A percentile compares a stretch with the other conserved stretches of the same genome.
Evolutionary conservation across 1,140 invertebrate species (phyloP).

Genomic region (Megalonaias nervosa): DNA sequence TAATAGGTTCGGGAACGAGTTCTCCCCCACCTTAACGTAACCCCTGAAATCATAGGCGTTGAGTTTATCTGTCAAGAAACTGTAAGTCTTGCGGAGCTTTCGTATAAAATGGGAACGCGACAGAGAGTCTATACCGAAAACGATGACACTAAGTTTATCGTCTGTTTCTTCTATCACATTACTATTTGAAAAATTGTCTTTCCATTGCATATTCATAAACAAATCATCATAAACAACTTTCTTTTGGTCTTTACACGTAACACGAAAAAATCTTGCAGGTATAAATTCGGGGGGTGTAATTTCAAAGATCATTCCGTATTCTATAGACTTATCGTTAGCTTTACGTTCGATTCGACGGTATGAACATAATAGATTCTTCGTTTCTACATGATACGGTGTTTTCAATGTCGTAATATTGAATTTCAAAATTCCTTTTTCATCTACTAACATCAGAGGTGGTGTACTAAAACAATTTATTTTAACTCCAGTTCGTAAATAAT

Average conservation of each 20-base stretch:
- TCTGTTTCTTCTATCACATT: conserved; percentile 15
- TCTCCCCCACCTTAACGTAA: conserved; percentile 88
- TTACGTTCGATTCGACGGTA: conserved; percentile 10
- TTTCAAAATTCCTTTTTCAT: conserved; percentile 18
- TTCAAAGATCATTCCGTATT: neutral
- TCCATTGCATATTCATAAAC: conserved; percentile 14
- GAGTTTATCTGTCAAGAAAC: conserved; percentile 68
- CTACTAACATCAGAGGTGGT: conserved; percentile 39
- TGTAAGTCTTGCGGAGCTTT: conserved; percentile 38
- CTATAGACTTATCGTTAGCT: conserved; percentile 10
- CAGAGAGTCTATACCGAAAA: conserved; percentile 41
- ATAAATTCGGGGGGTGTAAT: conserved; percentile 19
- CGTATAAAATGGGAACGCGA: conserved; percentile 37
- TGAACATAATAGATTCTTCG: conserved; percentile 19
- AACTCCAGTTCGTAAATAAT: too few species aligned
- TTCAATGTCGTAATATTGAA: conserved; percentile 18
- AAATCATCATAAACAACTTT: conserved; percentile 21
- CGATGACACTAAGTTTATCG: conserved; percentile 15
- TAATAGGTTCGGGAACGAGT: conserved; percentile 87
- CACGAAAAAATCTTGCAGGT: conserved; percentile 7
- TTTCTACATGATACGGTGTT: conserved; percentile 30
- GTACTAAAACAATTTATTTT: conserved; percentile 73
- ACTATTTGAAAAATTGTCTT: neutral
- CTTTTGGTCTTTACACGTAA: conserved; percentile 34
- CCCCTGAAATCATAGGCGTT: conserved; percentile 81